phyloP scores from a whole-genome alignment of 2,113 vertebrate species.

The Trematocara variabile region DNA sequence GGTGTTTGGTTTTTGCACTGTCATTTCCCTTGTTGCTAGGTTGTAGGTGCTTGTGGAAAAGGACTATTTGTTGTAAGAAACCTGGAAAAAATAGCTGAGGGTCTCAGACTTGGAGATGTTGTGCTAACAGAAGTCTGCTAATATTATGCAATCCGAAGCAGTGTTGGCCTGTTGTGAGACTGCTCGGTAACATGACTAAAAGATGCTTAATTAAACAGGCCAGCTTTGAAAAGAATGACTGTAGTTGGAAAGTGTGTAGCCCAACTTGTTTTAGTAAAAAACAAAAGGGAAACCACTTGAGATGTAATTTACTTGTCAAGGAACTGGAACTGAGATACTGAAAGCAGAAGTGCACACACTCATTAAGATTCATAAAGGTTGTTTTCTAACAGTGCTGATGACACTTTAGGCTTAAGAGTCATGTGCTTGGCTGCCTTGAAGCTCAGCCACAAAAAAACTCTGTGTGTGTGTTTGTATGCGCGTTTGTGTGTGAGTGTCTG shows the following conservation, averaged over 20 bases:
- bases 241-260: not conserved
- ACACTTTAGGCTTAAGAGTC: not conserved
- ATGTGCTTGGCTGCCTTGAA: not conserved
- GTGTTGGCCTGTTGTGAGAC: not conserved
- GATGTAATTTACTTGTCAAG: not conserved
- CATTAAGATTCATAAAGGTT: slow-evolving; percentile 12
- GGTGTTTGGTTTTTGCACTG: not conserved
- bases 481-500: not conserved
- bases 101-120: not conserved
- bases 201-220: not conserved
- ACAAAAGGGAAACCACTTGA: not conserved
- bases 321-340: not conserved
- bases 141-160: not conserved
- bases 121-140: not conserved
- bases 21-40: not conserved
- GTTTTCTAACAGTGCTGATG: not conserved
- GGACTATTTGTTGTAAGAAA: not conserved
- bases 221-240: not conserved
- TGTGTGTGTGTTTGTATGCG: not conserved
- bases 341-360: not conserved
- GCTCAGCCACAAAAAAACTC: not conserved
- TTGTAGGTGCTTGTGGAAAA: not conserved
- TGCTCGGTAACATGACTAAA: not conserved
- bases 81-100: not conserved
- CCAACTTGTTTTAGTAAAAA: not conserved